These are phyloP conservation scores for Blastobasis lacticolella DNA, from an alignment of 2,888 invertebrate genomes.

Conservation along the genomic window DNA sequence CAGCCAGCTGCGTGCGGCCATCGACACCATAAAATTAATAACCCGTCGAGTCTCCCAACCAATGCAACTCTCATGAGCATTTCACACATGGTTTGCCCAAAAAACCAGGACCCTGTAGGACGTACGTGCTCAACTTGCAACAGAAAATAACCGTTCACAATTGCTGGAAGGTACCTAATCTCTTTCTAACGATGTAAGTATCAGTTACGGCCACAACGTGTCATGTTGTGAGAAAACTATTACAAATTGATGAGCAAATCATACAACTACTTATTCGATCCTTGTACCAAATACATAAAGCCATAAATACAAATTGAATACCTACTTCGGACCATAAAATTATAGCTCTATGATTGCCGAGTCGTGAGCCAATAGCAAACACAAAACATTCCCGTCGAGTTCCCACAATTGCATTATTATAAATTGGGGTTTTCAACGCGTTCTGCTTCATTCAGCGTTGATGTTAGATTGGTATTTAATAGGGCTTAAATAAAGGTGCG, in stretches of 20 bases:
- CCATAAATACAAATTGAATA: not conserved
- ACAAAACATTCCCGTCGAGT: constrained; percentile 37
- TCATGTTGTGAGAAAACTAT: too few species aligned
- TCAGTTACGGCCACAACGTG: too few species aligned
- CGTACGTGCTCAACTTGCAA: too few species aligned
- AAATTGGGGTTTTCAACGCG: constrained; percentile 50
- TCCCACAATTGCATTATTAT: constrained; percentile 54
- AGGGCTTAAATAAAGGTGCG: constrained; percentile 30
- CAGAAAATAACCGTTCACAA: too few species aligned
- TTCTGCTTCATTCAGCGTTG: constrained; percentile 51
- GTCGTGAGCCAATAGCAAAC: constrained; percentile 20
- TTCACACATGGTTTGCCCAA: constrained; percentile 24
- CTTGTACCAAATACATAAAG: too few species aligned
- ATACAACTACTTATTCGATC: too few species aligned
- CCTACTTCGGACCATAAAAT: too few species aligned
- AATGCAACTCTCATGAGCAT: constrained; percentile 34
- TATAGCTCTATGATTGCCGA: too few species aligned
- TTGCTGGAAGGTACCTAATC: too few species aligned
- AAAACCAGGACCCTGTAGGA: not conserved
- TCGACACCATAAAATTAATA: constrained; percentile 75
- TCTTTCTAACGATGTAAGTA: too few species aligned
- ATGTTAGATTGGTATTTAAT: constrained; percentile 61
- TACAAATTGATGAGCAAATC: too few species aligned
- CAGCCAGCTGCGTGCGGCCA: constrained; percentile 69
- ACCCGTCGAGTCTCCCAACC: constrained; percentile 66